These are phyloP conservation scores for Ursus arctos DNA, from an alignment of 2,113 vertebrate genomes.

Conservation along the genomic window DNA sequence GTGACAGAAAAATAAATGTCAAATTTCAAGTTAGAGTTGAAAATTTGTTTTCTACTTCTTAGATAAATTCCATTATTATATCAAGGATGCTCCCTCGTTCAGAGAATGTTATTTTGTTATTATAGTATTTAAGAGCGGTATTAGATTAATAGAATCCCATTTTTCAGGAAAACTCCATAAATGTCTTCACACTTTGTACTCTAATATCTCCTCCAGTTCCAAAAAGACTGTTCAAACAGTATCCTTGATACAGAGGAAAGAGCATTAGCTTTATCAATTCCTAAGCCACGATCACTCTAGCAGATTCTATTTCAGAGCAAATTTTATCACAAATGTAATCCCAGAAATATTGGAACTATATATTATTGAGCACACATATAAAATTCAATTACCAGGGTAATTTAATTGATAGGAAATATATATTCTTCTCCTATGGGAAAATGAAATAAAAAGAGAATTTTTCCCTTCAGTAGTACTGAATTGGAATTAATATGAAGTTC, in stretches of 20 bases:
- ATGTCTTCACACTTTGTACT: not conserved
- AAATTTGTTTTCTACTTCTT: slow-evolving; percentile 16
- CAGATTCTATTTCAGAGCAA: not conserved
- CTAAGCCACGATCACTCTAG: not conserved
- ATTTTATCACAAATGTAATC: slow-evolving; percentile 41
- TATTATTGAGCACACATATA: not conserved
- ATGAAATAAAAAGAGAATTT: slow-evolving; percentile 29
- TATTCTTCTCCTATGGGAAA: not conserved
- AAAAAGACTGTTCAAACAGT: not conserved
- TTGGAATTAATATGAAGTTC: slow-evolving; percentile 47
- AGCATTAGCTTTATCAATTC: not conserved
- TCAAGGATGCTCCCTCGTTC: not conserved
- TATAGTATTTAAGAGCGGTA: not conserved
- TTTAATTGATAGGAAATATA: slow-evolving; percentile 31
- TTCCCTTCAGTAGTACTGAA: slow-evolving; percentile 1
- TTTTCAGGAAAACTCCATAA: slow-evolving; percentile 42
- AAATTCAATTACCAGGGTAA: slow-evolving; percentile 51
- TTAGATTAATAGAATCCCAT: not conserved
- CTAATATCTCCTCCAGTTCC: not conserved
- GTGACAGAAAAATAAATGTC: slow-evolving; percentile 24
- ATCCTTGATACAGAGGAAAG: not conserved
- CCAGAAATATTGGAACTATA: not conserved
- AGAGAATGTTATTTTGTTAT: not conserved
- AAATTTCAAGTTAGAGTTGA: slow-evolving; percentile 47
- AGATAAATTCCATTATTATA: slow-evolving; percentile 7